phyloP scores from a whole-genome alignment of 35 echinoderm and acorn worm genomes.

The Amphiura filiformis region DNA sequence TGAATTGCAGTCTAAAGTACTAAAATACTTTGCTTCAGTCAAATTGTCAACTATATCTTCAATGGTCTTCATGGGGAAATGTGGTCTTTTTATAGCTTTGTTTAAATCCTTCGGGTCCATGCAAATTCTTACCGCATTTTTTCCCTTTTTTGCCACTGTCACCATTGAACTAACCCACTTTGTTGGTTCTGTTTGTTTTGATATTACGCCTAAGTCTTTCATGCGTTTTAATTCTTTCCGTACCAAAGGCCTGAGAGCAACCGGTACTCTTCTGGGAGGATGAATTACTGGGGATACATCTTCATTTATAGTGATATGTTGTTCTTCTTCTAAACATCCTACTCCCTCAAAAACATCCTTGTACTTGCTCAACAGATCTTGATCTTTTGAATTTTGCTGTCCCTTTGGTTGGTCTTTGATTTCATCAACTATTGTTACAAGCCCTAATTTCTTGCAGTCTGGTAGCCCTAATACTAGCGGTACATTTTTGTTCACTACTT shows the following conservation, averaged over 20 bases:
- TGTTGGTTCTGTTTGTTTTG: neutral
- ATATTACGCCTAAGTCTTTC: slow-evolving; percentile 36
- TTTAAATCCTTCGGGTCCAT: slow-evolving; percentile 50
- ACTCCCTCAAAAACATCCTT: slow-evolving; percentile 36
- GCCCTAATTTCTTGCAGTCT: slow-evolving; percentile 7
- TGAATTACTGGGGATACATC: slow-evolving; percentile 40
- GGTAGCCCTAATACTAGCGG: slow-evolving; percentile 7
- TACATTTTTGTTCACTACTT: neutral
- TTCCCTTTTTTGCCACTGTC: neutral
- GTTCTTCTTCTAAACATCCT: slow-evolving; percentile 22
- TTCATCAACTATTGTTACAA: neutral
- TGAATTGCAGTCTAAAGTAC: slow-evolving; percentile 35
- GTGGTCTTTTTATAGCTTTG: slow-evolving; percentile 35
- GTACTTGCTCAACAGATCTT: neutral
- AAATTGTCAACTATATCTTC: slow-evolving; percentile 31
- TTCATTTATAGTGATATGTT: slow-evolving; percentile 27
- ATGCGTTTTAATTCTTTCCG: slow-evolving; percentile 33
- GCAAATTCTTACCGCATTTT: slow-evolving; percentile 38
- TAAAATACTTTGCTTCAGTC: slow-evolving; percentile 27
- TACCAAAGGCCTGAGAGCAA: slow-evolving; percentile 36
- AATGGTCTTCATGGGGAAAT: slow-evolving; percentile 23
- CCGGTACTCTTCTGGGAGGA: slow-evolving; percentile 56
- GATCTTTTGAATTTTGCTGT: too few relatives aligned
- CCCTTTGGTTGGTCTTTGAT: neutral
- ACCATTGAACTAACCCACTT: slow-evolving; percentile 34